phyloP scores from a whole-genome alignment of 1,140 invertebrate species.

The Pogonomyrmex californicus region DNA sequence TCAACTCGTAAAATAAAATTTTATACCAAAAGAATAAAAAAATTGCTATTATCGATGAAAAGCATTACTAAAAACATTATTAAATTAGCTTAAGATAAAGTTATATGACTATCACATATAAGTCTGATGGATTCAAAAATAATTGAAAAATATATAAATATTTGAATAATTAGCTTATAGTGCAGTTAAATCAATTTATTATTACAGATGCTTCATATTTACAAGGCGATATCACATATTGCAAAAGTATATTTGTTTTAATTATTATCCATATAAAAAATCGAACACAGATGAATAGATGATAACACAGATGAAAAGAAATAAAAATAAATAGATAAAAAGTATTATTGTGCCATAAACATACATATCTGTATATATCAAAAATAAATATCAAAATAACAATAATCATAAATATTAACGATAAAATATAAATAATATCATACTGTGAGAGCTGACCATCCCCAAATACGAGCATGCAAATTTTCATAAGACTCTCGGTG shows the following conservation, averaged over 20 bases:
- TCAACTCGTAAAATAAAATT: constrained; percentile 25
- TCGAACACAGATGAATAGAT: neutral
- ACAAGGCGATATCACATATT: neutral
- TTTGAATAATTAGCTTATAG: neutral
- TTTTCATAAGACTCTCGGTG: no score
- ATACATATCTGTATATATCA: neutral
- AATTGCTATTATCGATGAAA: neutral
- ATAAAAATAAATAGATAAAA: no score
- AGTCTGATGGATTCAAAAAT: no score
- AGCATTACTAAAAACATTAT: neutral
- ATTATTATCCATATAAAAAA: neutral
- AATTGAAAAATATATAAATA: neutral
- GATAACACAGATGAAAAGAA: no score
- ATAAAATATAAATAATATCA: neutral
- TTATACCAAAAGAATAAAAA: neutral
- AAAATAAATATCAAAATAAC: no score
- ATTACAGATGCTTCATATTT: neutral
- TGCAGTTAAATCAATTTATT: neutral
- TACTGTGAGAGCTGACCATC: no score
- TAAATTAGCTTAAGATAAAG: neutral
- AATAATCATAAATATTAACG: neutral
- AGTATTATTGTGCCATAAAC: neutral
- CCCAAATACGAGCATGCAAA: no score
- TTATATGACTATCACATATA: neutral
- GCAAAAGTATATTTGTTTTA: neutral